These are phyloP conservation scores for Griposia aprilina DNA, from an alignment of 2,888 invertebrate species.

Conservation along the genomic window DNA sequence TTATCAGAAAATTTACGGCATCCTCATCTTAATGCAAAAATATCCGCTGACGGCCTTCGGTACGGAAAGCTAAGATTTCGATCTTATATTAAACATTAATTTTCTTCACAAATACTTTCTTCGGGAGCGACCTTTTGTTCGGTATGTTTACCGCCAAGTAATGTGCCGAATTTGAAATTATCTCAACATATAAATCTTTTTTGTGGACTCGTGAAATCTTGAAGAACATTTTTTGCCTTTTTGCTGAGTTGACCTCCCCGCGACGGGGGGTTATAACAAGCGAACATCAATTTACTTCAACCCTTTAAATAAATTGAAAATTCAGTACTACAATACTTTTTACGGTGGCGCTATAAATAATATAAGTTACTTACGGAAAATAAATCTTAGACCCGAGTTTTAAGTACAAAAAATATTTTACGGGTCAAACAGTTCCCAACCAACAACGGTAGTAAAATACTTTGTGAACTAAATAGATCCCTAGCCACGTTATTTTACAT, in stretches of 20 bases:
- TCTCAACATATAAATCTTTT: constrained; percentile 71
- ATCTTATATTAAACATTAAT: constrained; percentile 76
- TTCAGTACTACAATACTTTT: constrained; percentile 20
- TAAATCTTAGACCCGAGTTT: not conserved
- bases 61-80: constrained; percentile 71
- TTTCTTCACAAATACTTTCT: constrained; percentile 74
- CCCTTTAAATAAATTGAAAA: constrained; percentile 27
- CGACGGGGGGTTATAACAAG: constrained; percentile 15
- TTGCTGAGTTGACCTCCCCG: constrained; percentile 23
- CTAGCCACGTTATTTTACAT: constrained; percentile 59
- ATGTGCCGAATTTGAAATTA: constrained; percentile 70
- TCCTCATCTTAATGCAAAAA: constrained; percentile 71
- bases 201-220: constrained; percentile 62
- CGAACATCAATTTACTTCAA: constrained; percentile 10
- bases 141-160: constrained; percentile 69
- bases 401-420: constrained; percentile 5
- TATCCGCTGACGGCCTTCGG: constrained; percentile 61
- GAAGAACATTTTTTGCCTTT: constrained; percentile 45
- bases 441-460: constrained; percentile 49
- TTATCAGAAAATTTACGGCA: constrained; percentile 64
- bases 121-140: constrained; percentile 70
- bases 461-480: constrained; percentile 59
- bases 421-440: constrained; percentile 13
- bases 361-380: not conserved
- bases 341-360: constrained; percentile 25